Conservation (phyloP, 1,140 invertebrate species). For the Hylyphantes graminicola region DNA sequence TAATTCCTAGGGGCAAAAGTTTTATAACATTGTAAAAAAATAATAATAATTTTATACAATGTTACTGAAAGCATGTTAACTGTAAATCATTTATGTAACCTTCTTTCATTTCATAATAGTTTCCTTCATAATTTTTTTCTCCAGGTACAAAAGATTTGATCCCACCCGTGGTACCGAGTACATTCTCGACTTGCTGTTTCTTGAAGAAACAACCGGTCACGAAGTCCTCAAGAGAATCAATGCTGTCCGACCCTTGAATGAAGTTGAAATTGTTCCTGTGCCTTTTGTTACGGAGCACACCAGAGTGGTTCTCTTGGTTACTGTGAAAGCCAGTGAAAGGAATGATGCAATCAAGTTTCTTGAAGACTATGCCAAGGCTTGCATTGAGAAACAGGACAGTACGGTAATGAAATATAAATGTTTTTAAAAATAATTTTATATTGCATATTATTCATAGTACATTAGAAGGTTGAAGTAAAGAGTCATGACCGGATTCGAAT, state of each 20-base stretch:
- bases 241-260: slow-evolving; percentile 82
- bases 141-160: slow-evolving; percentile 81
- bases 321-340: slow-evolving; percentile 72
- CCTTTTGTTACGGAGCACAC: slow-evolving; percentile 92
- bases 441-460: too few species aligned
- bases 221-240: slow-evolving; percentile 71
- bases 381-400: slow-evolving; percentile 82
- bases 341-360: slow-evolving; percentile 75
- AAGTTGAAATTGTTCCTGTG: slow-evolving; percentile 85
- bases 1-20: too few species aligned
- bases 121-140: too few species aligned
- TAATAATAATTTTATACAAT: too few species aligned
- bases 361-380: slow-evolving; percentile 76
- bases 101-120: too few species aligned
- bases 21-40: too few species aligned
- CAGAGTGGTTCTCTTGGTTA: slow-evolving; percentile 80
- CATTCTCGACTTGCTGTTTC: slow-evolving; percentile 79
- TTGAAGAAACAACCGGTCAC: slow-evolving; percentile 66
- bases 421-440: too few species aligned
- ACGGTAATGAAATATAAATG: slow-evolving; percentile 68
- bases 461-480: too few species aligned
- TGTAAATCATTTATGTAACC: too few species aligned
- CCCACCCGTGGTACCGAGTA: slow-evolving; percentile 90
- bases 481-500: too few species aligned
- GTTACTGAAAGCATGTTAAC: too few species aligned